Base-by-base conservation (phyloP, 2,113 vertebrate genomes). In the Sinocyclocheilus maitianheensis region DNA sequence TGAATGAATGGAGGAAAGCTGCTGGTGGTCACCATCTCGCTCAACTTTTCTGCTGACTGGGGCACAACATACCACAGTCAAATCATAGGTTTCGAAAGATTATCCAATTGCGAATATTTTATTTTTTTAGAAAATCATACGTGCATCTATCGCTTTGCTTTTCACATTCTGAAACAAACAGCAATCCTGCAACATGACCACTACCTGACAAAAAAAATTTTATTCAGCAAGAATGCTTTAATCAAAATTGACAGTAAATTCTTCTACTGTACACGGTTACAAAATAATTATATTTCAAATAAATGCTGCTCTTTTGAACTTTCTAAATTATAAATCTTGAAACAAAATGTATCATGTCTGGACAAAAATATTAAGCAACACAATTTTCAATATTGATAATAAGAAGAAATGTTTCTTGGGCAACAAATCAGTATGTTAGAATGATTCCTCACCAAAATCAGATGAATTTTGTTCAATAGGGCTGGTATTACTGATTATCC, bases 41-140 rank as follows among this genome's bases (percentile, higher is more conserved):
- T 53, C 77, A 77, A 84, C 58, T 77, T 46, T 77, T 48, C 51
- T 71, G 81, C 63, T 79, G 72, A 79, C 24, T 78, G 62, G 37
- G 75, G 63, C 14, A 79, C 51, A 58, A 84, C 51, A 84, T 12
- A 58, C 75, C n/a, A 51, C 58, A 65, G 12, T 40, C 62, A 86
- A 62, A 34, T 48, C 81, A 83, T 20, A 12, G 5, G 11, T 51
- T 13, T 37, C 9, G 13, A 78, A 43, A 46, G 8, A 46, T 51
- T 37, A 12, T 18, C 40, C 74, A 76, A 20, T 34, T 5, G 30
- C 5, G 14, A 67, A 26, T 30, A 34, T 48, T 12, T 48, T 11
- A 14, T 51, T 14, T 24, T 65, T 16, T 5, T 53, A 6, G 53
- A 55, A 55, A 55, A 69, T 9, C 30, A 67, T 30, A 67, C 14